A percentile compares a stretch with the other conserved stretches of the same genome.
These are phyloP conservation scores for Vipera latastei DNA, from an alignment of 2,797 vertebrate genomes.

Conservation along the genomic window DNA sequence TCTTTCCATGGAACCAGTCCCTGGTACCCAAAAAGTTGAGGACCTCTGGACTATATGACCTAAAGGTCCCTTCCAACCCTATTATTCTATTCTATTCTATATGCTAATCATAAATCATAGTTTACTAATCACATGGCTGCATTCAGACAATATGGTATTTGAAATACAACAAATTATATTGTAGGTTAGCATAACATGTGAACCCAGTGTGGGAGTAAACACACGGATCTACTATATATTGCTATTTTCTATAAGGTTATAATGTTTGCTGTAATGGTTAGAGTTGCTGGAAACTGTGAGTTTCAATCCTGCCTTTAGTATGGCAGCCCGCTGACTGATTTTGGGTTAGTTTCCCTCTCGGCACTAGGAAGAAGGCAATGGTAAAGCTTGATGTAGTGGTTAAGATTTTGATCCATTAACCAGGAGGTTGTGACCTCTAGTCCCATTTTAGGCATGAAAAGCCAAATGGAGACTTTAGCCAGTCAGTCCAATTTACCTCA, in stretches of 20 bases:
- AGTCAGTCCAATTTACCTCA: neutral
- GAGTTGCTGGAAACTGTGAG: neutral
- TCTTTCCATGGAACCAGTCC: too few relatives aligned
- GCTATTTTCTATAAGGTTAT: neutral
- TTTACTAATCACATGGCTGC: neutral
- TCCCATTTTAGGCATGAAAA: neutral
- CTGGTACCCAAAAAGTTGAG: too few relatives aligned
- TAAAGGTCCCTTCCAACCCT: too few relatives aligned
- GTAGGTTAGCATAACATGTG: neutral
- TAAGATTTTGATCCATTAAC: neutral
- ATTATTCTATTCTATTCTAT: neutral
- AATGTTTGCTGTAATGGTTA: neutral
- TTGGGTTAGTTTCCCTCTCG: neutral
- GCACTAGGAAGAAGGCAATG: neutral
- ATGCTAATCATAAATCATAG: neutral
- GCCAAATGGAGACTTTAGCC: neutral
- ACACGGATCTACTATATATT: neutral
- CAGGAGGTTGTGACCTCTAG: neutral
- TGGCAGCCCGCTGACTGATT: neutral
- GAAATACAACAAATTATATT: neutral
- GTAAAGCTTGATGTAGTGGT: neutral
- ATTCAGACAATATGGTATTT: neutral
- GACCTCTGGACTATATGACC: too few relatives aligned
- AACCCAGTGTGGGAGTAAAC: neutral
- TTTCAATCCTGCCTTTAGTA: neutral